Base-by-base conservation (phyloP, 1,140 invertebrate species). In the Pseudomyrmex flavicornis region DNA sequence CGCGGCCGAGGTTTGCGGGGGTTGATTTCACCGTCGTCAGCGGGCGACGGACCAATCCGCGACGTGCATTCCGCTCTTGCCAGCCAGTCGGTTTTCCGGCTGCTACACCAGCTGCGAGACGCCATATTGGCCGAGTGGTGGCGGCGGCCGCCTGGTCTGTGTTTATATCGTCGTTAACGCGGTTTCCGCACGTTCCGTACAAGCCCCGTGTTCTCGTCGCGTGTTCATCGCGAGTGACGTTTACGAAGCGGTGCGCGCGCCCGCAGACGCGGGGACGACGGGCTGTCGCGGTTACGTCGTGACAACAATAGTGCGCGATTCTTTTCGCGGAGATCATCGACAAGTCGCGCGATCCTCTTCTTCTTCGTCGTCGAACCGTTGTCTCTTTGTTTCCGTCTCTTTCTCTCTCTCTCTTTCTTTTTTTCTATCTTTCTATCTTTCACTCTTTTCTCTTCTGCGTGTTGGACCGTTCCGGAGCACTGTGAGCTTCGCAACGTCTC, bases 121-220 rank as follows among this genome's bases (percentile, higher is more conserved):
- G 92, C 92, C 92, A 92, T 93, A 93, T 92, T 93, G 85, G 86
- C 87, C 85, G 82, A 88, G 87, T 87, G 88, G 85, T 88, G 89
- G 91, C 85, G 85, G 85, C 52, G 85, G 87, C 91, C 92, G 92
- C 93, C 92, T 93, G 35, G 91, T 90, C 90, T 92, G 87, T 87
- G 90, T 89, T 87, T 88, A 76, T 75, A 75, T 75, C 48, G 70
- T 77, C 44, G 86, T 88, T 85, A 35, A 82, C 80, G 80, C 50
- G 83, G 82, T 88, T 88, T 88, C 86, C 85, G 89, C 89, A 89
- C 85, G 86, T 88, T 91, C 84, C 80, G 66, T 76, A 88, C 76
- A 82, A 82, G 9, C 69, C 82, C 35, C 35, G 35, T 35, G 35
- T 35, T 35, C 77, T 83, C 91, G 87, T 65, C 85, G 74, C 86